Evolutionary conservation across 2,113 vertebrate genomes (phyloP), one percentile per base, ranked within the genome.

Genomic region (Sinocyclocheilus rhinocerous): DNA sequence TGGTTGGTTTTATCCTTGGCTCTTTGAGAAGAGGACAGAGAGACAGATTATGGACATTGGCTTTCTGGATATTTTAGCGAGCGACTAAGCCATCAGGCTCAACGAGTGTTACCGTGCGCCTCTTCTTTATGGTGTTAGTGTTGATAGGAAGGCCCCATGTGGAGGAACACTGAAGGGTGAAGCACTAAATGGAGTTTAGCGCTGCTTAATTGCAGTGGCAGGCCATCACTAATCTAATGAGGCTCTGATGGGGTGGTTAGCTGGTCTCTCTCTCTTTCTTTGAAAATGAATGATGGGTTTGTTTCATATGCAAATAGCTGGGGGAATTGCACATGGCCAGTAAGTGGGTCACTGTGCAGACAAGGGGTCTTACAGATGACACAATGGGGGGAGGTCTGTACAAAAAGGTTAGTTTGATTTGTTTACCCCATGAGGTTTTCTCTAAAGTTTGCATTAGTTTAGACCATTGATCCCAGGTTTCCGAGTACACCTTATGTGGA

Each of bases 211-310:
- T 94, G 92, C 91, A 92, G 92, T 93, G 94, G 93, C 94, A 94
- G 92, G 91, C 93, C 93, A 93, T 93, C 93, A 92, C 95, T 94
- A 93, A 92, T 95, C 93, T 95, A 94, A 91, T 94, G 95, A 96
- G 94, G 89, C 93, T 79, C 86, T 93, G 92, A 91, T 92, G 89
- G 87, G 84, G 85, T 88, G 86, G 89, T 4, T 90, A 92, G 91
- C 91, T 95, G 93, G 96, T 95, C 39, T 88, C 91, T 88, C 0
- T 89, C 91, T 75, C 26, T 81, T 36, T 48, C 36, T 72, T 55
- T 55, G 16, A 18, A 87, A 91, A 94, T 95, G 95, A 97, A 96
- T 96, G 95, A 95, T 94, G 92, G 93, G 93, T 94, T 94, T 96
- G 96, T 96, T 96, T 95, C 93, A 69, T 76, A 78, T 63, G 63